These are phyloP conservation scores for Periophthalmodon schlosseri DNA, from an alignment of 2,113 vertebrate species.

Conservation along the genomic window DNA sequence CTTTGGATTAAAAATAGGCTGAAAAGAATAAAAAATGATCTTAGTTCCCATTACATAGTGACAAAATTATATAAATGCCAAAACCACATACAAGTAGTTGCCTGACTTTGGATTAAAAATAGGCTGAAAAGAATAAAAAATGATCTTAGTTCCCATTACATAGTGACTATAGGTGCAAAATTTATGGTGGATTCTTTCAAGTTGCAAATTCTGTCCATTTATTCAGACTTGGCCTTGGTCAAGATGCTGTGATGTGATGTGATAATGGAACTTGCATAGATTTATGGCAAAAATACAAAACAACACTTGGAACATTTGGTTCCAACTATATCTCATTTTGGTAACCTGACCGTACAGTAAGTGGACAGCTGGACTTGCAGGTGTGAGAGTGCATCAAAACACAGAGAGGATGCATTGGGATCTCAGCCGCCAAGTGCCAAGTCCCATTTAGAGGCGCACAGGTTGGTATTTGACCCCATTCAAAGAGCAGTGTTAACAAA, in stretches of 20 bases:
- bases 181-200: too few species aligned
- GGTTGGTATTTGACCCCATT: conserved; percentile 35
- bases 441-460: background rate
- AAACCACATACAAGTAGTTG: background rate
- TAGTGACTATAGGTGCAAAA: too few species aligned
- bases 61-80: too few species aligned
- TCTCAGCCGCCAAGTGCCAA: conserved; percentile 11
- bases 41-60: too few species aligned
- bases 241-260: background rate
- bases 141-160: too few species aligned
- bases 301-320: background rate
- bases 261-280: background rate
- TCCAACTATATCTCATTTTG: conserved; percentile 7
- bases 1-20: too few species aligned
- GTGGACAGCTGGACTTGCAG: conserved; percentile 49
- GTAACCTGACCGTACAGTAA: conserved; percentile 35
- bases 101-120: background rate
- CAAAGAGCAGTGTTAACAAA: conserved; percentile 31
- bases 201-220: background rate
- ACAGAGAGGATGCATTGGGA: conserved; percentile 29
- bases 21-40: too few species aligned
- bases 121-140: too few species aligned
- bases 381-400: conserved; percentile 42
- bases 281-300: background rate
- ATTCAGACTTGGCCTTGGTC: background rate